A percentile compares a stretch with the other conserved stretches of the same genome.
These are phyloP conservation scores for Lycodopsis pacificus DNA, from an alignment of 2,797 vertebrate genomes.

Conservation along the genomic window DNA sequence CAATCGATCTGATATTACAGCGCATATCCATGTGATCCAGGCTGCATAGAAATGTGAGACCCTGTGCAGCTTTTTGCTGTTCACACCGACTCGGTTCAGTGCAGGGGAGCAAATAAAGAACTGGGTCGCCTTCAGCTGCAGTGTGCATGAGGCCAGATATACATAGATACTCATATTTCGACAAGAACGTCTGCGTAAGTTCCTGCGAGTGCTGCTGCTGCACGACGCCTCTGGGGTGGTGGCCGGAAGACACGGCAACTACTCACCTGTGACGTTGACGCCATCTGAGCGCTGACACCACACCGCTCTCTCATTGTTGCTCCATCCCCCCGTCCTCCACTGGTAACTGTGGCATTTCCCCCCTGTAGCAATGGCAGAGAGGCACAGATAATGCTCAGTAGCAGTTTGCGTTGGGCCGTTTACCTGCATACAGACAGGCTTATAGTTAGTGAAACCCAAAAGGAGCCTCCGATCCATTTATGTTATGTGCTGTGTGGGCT, in stretches of 20 bases:
- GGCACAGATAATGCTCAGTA: constrained; percentile 64
- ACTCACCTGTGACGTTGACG: constrained; percentile 94
- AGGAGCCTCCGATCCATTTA: background rate
- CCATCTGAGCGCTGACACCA: constrained; percentile 99
- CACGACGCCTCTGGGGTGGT: background rate
- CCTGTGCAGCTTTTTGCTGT: constrained; percentile 15
- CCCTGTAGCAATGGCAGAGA: constrained; percentile 80
- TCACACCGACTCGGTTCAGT: constrained; percentile 29
- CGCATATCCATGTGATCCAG: constrained; percentile 33
- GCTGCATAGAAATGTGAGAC: constrained; percentile 37
- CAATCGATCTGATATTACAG: constrained; percentile 36
- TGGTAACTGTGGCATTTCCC: constrained; percentile 94
- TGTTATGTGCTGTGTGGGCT: background rate
- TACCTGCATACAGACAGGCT: background rate
- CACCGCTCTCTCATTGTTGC: constrained; percentile 90
- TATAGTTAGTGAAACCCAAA: constrained; percentile 5
- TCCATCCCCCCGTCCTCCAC: constrained; percentile 94
- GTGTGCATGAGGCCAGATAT: constrained; percentile 6
- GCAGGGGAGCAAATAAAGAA: constrained; percentile 26
- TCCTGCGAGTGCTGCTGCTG: background rate
- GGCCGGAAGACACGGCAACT: background rate
- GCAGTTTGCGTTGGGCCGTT: constrained; percentile 37
- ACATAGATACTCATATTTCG: constrained; percentile 28
- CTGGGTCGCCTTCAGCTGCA: constrained; percentile 32
- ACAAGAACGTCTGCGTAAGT: constrained; percentile 2